Base-by-base conservation (phyloP, 2,888 invertebrate species). In the Belgica antarctica region DNA sequence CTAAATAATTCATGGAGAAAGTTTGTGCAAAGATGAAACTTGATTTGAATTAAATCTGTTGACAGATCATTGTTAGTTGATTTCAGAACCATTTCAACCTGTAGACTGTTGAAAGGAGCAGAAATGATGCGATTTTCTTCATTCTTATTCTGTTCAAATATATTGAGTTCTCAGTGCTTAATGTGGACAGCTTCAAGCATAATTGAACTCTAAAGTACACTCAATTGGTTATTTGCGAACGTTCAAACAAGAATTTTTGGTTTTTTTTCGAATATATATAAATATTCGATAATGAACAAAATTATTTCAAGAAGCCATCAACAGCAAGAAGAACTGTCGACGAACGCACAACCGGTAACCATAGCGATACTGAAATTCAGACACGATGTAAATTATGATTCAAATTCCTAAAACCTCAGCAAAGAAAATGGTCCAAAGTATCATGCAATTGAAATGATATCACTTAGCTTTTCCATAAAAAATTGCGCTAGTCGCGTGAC, bases 401-500 rank as follows among this genome's bases (percentile, higher is more conserved):
- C 52, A 52, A 31, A 31, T 52, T 22, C 5, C 52, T 52, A 15
- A 52, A 52, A 52, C 52, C 52, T 52, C 52, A 52, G 52, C 52
- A 22, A n/a, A 52, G 7, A 52, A 52, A 52, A 52, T 52, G 52
- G 52, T 52, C 52, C 52, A 52, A 52, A 52, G 22, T 52, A 52
- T 52, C 52, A 52, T 52, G 5, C 5, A 31, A 31, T 5, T 12
- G 22, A 52, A n/a, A 52, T 52, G 52, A 52, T 52, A 52, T 52
- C 52, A 52, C 2, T 7, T 52, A 52, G 22, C 52, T 41, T 41
- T 41, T 41, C n/a, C 41, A 41, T 41, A n/a, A n/a, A n/a, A n/a
- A n/a, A 41, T 41, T n/a, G n/a, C 41, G n/a, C 41, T 41, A n/a
- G 4, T n/a, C 12, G 34, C 7, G 10, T n/a, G 41, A 41, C 41